Evolutionary conservation across 2,888 invertebrate genomes (phyloP), one percentile per base, ranked within the genome.

Genomic region (Coelinius sp.): DNA sequence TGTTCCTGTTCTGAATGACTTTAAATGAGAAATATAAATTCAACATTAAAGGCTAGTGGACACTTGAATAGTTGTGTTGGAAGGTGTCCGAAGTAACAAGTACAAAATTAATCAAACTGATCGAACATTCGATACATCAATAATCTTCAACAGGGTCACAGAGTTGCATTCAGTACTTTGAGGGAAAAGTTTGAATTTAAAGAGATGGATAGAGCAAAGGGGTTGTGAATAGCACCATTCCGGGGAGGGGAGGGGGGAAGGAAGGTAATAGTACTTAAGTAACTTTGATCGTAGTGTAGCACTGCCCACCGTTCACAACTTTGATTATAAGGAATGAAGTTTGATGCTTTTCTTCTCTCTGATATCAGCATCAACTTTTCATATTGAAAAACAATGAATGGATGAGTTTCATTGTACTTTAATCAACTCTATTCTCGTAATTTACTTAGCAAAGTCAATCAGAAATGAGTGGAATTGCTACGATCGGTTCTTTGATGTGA

Each of bases 371-470:
- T 35, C 44, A 56, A 56, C 59, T 66, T 59, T 65, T 65, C 24
- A 49, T 64, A 52, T 27, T 35, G 17, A 41, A 31, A 12, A 31
- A 12, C 49, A 25, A 38, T 41, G 59, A 38, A 64, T 59, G 17
- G 31, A 35, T 59, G 35, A 35, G 31, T 10, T 35, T 20, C 25
- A 31, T 14, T n/a, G 27, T 24, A 25, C 25, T 35, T 71, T 38
- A 41, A 66, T 56, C 62, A 56, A 17, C 22, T 59, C 44, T 65
- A 24, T n/a, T n/a, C 31, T 53, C 22, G 14, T 64, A 46, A 70
- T 70, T 56, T 46, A 65, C 22, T 70, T 56, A 31, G 59, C 10
- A 0, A 66, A 70, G 44, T 66, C 49, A 49, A 71, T 71, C 14
- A 71, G 14, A 56, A 20, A 10, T 22, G 22, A 17, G 22, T 20